Evolutionary conservation across 2,797 vertebrate species (phyloP).

Genomic region (Takifugu ocellatus): DNA sequence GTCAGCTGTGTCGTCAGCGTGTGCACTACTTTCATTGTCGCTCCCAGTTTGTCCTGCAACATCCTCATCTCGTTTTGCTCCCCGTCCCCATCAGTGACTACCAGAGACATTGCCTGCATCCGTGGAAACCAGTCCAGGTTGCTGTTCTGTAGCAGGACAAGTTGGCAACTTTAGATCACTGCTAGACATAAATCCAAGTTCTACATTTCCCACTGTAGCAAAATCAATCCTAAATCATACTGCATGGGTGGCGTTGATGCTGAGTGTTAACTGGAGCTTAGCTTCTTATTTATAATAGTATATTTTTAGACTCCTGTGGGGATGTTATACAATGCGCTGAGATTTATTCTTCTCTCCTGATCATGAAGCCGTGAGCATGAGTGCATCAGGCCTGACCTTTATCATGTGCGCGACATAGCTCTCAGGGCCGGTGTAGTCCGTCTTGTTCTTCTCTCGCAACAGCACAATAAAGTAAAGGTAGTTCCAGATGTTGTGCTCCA

Average conservation of each 20-base stretch:
- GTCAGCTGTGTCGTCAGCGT: slow-evolving; percentile 88
- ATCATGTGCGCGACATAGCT: slow-evolving; percentile 97
- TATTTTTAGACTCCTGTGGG: no score
- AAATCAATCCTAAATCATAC: no score
- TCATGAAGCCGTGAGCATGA: no score
- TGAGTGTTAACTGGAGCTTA: no score
- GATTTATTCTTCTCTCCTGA: no score
- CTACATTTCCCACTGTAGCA: no score
- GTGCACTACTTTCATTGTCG: slow-evolving; percentile 91
- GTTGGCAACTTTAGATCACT: neutral
- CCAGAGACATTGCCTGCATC: slow-evolving; percentile 98
- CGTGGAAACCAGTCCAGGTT: slow-evolving; percentile 95
- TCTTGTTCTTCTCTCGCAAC: slow-evolving; percentile 92
- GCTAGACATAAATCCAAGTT: neutral
- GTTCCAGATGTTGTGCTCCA: slow-evolving; percentile 99
- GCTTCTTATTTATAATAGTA: no score
- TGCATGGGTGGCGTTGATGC: no score
- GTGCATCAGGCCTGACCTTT: slow-evolving; percentile 72
- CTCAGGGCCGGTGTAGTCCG: slow-evolving; percentile 95
- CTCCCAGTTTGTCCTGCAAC: slow-evolving; percentile 87
- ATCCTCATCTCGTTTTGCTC: slow-evolving; percentile 97
- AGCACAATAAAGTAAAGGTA: slow-evolving; percentile 97
- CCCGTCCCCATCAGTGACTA: slow-evolving; percentile 90
- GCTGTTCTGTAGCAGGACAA: slow-evolving; percentile 75
- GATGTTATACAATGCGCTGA: no score